A percentile compares a stretch with the other conserved stretches of the same genome.
Evolutionary conservation across 2,888 invertebrate genomes (phyloP).

Genomic region (Sceliomorpha sp.): DNA sequence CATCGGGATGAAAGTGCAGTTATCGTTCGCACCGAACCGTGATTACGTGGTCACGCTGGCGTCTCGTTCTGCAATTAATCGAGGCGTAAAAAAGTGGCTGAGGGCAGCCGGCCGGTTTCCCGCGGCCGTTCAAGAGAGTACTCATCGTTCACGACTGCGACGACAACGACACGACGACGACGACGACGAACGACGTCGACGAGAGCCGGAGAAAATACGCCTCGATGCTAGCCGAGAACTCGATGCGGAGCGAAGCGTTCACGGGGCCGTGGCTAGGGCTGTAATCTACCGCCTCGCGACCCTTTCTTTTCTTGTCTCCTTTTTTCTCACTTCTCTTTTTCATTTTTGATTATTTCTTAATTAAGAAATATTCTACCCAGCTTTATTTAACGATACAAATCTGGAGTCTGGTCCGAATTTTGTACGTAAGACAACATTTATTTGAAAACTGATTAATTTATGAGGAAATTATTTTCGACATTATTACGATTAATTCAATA

Average conservation of each 20-base stretch:
- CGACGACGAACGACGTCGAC: no score
- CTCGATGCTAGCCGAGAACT: conserved; percentile 20
- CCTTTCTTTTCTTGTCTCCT: conserved; percentile 11
- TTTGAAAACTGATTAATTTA: no score
- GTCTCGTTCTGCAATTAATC: conserved; percentile 59
- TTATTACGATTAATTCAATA: no score
- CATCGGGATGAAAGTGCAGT: conserved; percentile 46
- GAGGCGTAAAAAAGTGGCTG: conserved; percentile 63
- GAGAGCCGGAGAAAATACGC: neutral
- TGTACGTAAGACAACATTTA: no score
- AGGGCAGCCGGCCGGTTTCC: conserved; percentile 41
- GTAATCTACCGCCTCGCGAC: conserved; percentile 61
- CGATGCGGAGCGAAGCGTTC: conserved; percentile 72
- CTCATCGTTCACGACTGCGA: neutral
- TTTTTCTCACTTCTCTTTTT: no score
- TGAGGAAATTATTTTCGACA: no score
- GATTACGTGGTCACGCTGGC: conserved; percentile 14
- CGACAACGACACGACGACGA: no score
- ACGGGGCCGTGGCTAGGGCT: conserved; percentile 71
- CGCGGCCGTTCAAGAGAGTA: conserved; percentile 25
- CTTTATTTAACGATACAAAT: no score
- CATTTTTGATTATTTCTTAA: no score
- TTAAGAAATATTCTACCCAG: no score
- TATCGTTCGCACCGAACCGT: conserved; percentile 7
- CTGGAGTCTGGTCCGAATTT: no score